phyloP scores from a whole-genome alignment of 2,113 vertebrate genomes.

The Aptenodytes patagonicus region DNA sequence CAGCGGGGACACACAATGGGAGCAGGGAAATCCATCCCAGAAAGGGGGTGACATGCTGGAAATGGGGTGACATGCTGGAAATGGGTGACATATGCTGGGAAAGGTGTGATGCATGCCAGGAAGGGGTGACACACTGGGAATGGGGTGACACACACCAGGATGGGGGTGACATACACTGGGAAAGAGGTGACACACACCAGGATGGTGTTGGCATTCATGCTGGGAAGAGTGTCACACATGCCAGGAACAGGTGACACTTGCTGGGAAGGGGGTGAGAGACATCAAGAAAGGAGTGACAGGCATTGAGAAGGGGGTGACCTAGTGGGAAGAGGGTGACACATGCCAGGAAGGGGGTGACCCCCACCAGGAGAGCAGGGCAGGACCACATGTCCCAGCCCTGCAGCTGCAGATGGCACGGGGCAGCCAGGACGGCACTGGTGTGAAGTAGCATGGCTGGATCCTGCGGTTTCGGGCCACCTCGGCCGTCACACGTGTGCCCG shows the following conservation, averaged over 20 bases:
- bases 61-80: neutral
- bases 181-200: neutral
- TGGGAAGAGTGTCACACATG: neutral
- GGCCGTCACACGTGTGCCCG: fast-evolving
- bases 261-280: neutral
- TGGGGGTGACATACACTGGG: neutral
- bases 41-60: neutral
- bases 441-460: neutral
- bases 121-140: neutral
- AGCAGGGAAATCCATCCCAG: neutral
- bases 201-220: neutral
- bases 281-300: neutral
- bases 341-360: neutral
- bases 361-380: neutral
- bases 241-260: neutral
- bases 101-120: neutral
- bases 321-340: neutral
- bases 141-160: neutral
- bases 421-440: neutral
- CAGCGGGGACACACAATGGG: neutral
- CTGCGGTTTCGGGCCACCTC: neutral
- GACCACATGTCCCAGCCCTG: neutral
- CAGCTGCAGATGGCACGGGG: neutral
- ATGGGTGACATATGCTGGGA: neutral
- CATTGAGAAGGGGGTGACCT: neutral